Evolutionary conservation across 2,113 vertebrate species (phyloP).

Genomic region (Mandrillus leucophaeus): DNA sequence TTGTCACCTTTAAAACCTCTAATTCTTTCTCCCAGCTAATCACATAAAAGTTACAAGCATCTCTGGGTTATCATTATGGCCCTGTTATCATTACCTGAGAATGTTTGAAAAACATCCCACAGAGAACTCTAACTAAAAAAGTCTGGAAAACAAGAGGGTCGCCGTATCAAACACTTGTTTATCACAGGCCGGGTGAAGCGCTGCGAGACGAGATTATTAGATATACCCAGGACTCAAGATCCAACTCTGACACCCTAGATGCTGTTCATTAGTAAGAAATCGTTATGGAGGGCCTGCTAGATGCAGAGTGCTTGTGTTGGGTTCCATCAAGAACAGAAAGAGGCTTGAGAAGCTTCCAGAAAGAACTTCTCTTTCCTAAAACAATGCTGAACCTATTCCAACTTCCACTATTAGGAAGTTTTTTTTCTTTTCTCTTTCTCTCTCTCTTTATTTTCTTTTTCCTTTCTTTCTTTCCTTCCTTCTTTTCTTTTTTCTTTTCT

Average conservation of each 20-base stretch:
- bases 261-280: background rate
- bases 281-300: background rate
- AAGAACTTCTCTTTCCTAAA: background rate
- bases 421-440: background rate
- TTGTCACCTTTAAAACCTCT: background rate
- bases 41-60: background rate
- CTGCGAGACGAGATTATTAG: background rate
- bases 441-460: no score
- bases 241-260: background rate
- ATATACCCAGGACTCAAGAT: background rate
- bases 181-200: background rate
- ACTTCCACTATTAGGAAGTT: background rate
- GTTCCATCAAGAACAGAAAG: background rate
- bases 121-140: background rate
- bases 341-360: background rate
- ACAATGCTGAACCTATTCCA: background rate
- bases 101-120: conserved; percentile 10
- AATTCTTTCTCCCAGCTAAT: background rate
- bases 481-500: no score
- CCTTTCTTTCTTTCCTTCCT: no score
- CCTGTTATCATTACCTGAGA: background rate
- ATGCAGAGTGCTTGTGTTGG: background rate
- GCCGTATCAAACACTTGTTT: background rate
- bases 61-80: background rate
- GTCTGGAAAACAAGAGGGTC: background rate